Evolutionary conservation across 2,113 vertebrate species (phyloP), one percentile per base, ranked within the genome.

Genomic region (Scomber scombrus): DNA sequence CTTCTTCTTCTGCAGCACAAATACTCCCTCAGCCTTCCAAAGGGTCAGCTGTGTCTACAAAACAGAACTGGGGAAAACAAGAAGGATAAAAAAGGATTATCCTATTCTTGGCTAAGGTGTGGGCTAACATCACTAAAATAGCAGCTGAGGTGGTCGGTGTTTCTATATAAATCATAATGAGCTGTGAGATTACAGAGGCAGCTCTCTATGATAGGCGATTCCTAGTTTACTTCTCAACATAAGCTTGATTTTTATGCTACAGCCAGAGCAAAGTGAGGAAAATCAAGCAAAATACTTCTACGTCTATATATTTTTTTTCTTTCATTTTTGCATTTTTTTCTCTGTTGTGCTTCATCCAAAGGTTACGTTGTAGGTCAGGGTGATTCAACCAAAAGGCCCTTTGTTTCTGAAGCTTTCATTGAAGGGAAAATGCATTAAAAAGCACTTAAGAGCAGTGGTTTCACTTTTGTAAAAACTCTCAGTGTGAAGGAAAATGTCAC

Each of bases 111-210:
- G 79, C 82, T 63, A 80, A 63, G 50, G 31, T 78, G 77, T 76
- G 77, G 68, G 85, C 72, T 68, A 79, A 73, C 46, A 34, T 29
- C 14, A 19, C 84, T 51, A 4, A 78, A 88, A 86, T 60, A 82
- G 85, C 66, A 76, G 50, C 82, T 14, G 77, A 83, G 80, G 79
- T 68, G 68, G 80, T 68, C 49, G 11, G 45, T 58, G 78, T 76
- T 84, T 80, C 72, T 76, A 69, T 91, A 80, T 74, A 68, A 89
- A 84, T 72, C 80, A 65, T 76, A 84, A 88, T 75, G 61, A 79
- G 71, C 75, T 80, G 81, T 29, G 71, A 81, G 86, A 90, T 88
- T 84, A 85, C 57, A 73, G 73, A 88, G 68, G 10, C 45, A 47
- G 62, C 68, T 11, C 50, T 23, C 56, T 5, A 9, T 64, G 45